A percentile compares a stretch with the other conserved stretches of the same genome.
Conservation (phyloP, 2,888 invertebrate species). For the Drosophila putrida region DNA sequence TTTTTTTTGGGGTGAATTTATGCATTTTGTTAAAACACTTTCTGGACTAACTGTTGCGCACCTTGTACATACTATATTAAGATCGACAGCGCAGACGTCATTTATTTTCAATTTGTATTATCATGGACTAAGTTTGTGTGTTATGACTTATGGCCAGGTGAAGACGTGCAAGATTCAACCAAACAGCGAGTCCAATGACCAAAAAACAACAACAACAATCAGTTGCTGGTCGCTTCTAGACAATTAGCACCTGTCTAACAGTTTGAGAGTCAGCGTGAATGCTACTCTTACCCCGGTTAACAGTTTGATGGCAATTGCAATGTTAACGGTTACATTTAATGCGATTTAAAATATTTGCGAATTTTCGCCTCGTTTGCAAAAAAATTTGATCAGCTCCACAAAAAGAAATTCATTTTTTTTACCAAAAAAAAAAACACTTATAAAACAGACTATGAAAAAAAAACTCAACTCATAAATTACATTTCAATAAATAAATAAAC, state of each 20-base stretch:
- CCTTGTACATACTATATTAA: background rate
- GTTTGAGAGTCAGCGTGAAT: constrained; percentile 40
- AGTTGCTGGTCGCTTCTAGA: constrained; percentile 25
- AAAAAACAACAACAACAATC: constrained; percentile 14
- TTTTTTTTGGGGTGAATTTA: background rate
- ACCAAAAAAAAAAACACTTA: constrained; percentile 12
- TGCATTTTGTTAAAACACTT: background rate
- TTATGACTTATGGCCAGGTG: constrained; percentile 8
- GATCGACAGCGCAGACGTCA: constrained; percentile 47
- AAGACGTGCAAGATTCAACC: constrained; percentile 18
- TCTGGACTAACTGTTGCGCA: background rate
- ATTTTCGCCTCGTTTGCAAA: constrained; percentile 42
- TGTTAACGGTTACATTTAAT: constrained; percentile 34
- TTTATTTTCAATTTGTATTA: constrained; percentile 41
- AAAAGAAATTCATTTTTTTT: background rate
- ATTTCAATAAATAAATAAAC: constrained; percentile 62
- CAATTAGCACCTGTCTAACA: constrained; percentile 45
- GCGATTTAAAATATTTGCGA: constrained; percentile 23
- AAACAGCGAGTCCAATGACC: constrained; percentile 21
- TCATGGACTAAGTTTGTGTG: constrained; percentile 30
- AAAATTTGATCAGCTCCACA: constrained; percentile 30
- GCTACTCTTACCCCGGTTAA: constrained; percentile 10
- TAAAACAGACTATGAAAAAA: constrained; percentile 39
- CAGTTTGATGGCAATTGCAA: constrained; percentile 3
- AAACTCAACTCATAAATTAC: constrained; percentile 57